These are phyloP conservation scores for Neelides folsomi DNA, from an alignment of 2,888 invertebrate species.

Conservation along the genomic window DNA sequence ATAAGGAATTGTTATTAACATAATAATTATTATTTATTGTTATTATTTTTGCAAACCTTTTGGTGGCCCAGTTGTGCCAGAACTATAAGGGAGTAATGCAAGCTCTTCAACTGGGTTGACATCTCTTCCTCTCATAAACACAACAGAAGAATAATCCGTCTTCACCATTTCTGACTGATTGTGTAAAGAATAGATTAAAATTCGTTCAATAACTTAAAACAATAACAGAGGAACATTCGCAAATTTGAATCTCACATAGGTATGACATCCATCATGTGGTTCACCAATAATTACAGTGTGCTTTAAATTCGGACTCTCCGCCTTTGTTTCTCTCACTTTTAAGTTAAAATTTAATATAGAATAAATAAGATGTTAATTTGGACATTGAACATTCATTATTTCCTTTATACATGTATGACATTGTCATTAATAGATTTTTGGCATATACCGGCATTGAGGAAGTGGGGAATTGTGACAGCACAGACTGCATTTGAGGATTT, in stretches of 20 bases:
- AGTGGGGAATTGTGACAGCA: conserved; percentile 20
- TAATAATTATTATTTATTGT: too few species aligned
- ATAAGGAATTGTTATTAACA: too few species aligned
- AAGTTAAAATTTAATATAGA: too few species aligned
- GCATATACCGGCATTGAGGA: conserved; percentile 7
- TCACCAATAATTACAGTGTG: conserved; percentile 26
- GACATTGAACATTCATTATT: too few species aligned
- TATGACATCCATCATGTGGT: conserved; percentile 18
- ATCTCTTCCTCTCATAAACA: conserved; percentile 13
- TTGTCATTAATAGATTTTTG: too few species aligned
- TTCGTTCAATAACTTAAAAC: not conserved
- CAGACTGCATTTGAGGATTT: conserved; percentile 18
- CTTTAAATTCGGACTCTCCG: conserved; percentile 14
- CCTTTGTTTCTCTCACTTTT: conserved; percentile 11
- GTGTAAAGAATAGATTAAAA: conserved; percentile 4
- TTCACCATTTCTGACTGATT: conserved; percentile 26
- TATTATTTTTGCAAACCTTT: too few species aligned
- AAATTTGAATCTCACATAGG: conserved; percentile 1
- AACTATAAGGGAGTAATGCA: conserved; percentile 46
- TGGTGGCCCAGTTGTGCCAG: conserved; percentile 49
- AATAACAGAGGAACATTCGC: too few species aligned
- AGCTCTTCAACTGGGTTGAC: conserved; percentile 34
- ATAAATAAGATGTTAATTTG: too few species aligned
- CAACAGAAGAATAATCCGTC: conserved; percentile 14
- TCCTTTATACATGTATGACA: too few species aligned